Evolutionary conservation across 2,113 vertebrate species (phyloP).

Genomic region (Peromyscus californicus): DNA sequence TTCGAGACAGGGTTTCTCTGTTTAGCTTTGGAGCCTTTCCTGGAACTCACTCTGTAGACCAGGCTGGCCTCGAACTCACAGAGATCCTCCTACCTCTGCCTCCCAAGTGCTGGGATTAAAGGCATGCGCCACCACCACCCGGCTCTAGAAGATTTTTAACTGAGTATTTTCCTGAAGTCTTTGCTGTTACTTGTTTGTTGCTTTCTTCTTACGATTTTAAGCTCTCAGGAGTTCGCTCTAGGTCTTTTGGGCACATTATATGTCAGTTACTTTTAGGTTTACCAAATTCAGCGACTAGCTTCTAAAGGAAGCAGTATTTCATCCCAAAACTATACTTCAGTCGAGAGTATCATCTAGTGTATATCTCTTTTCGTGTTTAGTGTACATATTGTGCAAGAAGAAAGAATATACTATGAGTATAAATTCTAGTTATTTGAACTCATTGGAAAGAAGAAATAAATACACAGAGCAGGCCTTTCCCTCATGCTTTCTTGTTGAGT

Average conservation of each 20-base stretch:
- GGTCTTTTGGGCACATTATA: background rate
- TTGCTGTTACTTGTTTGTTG: background rate
- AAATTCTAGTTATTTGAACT: slow-evolving; percentile 19
- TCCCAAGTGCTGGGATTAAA: too few relatives aligned
- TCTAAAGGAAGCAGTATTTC: slow-evolving; percentile 30
- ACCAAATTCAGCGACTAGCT: background rate
- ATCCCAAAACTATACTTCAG: background rate
- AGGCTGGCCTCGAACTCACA: too few relatives aligned
- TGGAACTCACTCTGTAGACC: too few relatives aligned
- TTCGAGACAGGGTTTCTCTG: too few relatives aligned
- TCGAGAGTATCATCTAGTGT: background rate
- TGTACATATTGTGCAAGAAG: background rate
- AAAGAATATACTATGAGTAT: background rate
- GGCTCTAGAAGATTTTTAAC: background rate
- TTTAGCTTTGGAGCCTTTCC: too few relatives aligned
- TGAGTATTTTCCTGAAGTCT: slow-evolving; percentile 16
- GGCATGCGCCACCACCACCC: too few relatives aligned
- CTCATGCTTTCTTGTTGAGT: background rate
- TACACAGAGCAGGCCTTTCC: background rate
- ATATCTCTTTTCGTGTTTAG: background rate
- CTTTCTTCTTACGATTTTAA: background rate
- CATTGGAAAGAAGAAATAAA: background rate
- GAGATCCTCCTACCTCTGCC: too few relatives aligned
- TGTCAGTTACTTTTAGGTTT: background rate
- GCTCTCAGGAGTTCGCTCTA: background rate